Conservation (phyloP, 1,140 invertebrate species). For the Planococcus citri region DNA sequence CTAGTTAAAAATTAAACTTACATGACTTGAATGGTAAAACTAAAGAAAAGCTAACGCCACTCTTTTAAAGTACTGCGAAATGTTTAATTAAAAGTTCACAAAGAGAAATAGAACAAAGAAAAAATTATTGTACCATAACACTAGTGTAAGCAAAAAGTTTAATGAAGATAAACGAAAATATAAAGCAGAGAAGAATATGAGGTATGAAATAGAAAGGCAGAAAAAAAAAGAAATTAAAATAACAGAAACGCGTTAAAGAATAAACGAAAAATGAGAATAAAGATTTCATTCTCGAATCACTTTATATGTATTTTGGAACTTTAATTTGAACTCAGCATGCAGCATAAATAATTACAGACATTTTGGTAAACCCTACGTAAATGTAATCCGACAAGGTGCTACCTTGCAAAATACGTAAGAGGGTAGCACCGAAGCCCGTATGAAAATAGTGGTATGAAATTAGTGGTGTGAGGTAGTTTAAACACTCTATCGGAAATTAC, state of each 20-base stretch:
- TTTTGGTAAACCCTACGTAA: too few relatives aligned
- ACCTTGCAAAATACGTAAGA: neutral
- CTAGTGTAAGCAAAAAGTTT: neutral
- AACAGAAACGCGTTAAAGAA: neutral
- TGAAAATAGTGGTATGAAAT: constrained; percentile 8
- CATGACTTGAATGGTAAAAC: neutral
- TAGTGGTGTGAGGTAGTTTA: neutral
- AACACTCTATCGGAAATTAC: constrained; percentile 19
- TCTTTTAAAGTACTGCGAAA: neutral
- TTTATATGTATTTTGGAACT: neutral
- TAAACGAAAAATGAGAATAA: neutral
- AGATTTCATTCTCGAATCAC: neutral
- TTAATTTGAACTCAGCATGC: too few relatives aligned
- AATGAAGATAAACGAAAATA: neutral
- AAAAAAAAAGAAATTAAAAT: neutral
- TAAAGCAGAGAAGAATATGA: neutral
- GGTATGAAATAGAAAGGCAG: neutral
- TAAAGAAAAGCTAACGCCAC: neutral
- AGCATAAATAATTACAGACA: too few relatives aligned
- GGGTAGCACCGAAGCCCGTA: neutral
- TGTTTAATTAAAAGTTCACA: constrained; percentile 8
- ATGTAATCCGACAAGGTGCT: neutral
- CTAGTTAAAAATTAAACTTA: neutral
- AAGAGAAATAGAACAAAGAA: neutral
- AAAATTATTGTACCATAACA: constrained; percentile 1